Conservation (phyloP, 2,888 invertebrate genomes). For the Phaonia tiefii region DNA sequence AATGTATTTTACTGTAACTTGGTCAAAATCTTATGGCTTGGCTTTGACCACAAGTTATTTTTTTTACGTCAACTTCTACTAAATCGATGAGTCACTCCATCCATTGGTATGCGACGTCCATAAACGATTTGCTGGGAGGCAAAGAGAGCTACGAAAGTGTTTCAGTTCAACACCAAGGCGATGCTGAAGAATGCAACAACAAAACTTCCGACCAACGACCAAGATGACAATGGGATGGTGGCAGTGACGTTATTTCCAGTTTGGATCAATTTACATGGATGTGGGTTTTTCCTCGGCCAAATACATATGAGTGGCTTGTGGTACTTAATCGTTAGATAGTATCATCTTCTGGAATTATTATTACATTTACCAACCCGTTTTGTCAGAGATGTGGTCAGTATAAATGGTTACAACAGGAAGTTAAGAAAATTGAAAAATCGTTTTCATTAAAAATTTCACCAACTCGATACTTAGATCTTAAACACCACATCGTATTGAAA, state of each 20-base stretch:
- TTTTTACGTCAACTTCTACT: not conserved
- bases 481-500: not conserved
- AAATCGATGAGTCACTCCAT: slow-evolving; percentile 16
- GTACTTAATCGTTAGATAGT: not conserved
- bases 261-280: too few relatives aligned
- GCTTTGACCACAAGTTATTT: slow-evolving; percentile 4
- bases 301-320: too few relatives aligned
- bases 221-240: slow-evolving; percentile 18
- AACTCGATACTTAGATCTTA: not conserved
- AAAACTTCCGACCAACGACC: not conserved
- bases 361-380: slow-evolving; percentile 53
- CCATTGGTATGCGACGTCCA: slow-evolving; percentile 11
- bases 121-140: slow-evolving; percentile 3
- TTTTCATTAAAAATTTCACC: slow-evolving; percentile 40
- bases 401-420: slow-evolving; percentile 52
- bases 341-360: slow-evolving; percentile 13
- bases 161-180: not conserved
- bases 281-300: slow-evolving; percentile 36
- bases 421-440: slow-evolving; percentile 53
- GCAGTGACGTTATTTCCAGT: not conserved
- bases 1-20: slow-evolving; percentile 23
- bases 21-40: slow-evolving; percentile 11
- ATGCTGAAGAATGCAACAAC: slow-evolving; percentile 10
- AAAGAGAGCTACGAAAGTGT: slow-evolving; percentile 1
- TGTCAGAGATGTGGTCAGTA: not conserved